phyloP scores from a whole-genome alignment of 2,797 vertebrate species.

The Echeneis naucrates region DNA sequence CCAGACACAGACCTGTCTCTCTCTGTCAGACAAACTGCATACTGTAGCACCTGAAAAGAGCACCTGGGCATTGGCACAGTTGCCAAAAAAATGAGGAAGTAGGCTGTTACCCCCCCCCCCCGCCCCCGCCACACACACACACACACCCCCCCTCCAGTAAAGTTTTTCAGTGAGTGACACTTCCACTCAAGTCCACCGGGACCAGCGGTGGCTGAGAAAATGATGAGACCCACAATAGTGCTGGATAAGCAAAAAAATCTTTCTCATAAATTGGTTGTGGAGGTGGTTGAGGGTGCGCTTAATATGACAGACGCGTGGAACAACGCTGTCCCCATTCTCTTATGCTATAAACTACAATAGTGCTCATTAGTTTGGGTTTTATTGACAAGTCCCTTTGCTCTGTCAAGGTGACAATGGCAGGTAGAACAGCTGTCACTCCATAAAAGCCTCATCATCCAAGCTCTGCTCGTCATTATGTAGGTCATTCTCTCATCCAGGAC shows the following conservation, averaged over 20 bases:
- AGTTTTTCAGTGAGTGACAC: conserved; percentile 75
- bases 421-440: conserved; percentile 82
- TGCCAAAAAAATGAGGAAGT: conserved; percentile 64
- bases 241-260: conserved; percentile 71
- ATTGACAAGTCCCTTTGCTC: conserved; percentile 77
- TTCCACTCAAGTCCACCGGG: conserved; percentile 63
- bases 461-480: conserved; percentile 75
- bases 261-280: conserved; percentile 66
- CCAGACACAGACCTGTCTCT: conserved; percentile 74
- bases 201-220: conserved; percentile 60
- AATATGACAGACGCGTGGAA: conserved; percentile 65
- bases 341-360: conserved; percentile 72
- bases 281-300: conserved; percentile 52
- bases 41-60: conserved; percentile 72
- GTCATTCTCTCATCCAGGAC: conserved; percentile 66
- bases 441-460: conserved; percentile 76
- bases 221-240: conserved; percentile 62
- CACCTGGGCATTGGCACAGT: conserved; percentile 71
- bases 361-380: conserved; percentile 75
- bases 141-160: conserved; percentile 50
- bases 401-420: conserved; percentile 78
- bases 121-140: too few species aligned
- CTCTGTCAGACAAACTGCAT: conserved; percentile 76
- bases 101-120: conserved; percentile 49
- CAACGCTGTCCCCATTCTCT: conserved; percentile 61